phyloP scores from a whole-genome alignment of 2,888 invertebrate species.

The Macaria notata region DNA sequence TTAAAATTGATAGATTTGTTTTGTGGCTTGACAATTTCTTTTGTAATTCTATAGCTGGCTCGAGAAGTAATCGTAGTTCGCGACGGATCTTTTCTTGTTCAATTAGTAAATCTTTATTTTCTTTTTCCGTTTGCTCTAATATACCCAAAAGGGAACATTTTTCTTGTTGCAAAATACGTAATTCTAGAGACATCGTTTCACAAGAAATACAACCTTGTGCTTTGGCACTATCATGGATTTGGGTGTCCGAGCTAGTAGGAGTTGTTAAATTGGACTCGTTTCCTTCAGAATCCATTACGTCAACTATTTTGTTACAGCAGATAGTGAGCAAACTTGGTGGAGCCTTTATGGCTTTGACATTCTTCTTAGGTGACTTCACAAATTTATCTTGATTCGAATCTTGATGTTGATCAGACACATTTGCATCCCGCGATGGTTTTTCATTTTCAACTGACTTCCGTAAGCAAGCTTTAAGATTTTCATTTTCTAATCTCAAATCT shows the following conservation, averaged over 20 bases:
- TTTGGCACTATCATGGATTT: constrained; percentile 30
- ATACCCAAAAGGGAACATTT: constrained; percentile 44
- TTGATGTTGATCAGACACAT: too few species aligned
- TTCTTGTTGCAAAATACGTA: constrained; percentile 41
- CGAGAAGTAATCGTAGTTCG: constrained; percentile 59
- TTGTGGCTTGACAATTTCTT: constrained; percentile 67
- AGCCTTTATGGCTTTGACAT: constrained; percentile 36
- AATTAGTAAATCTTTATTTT: constrained; percentile 49
- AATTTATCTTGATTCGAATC: too few species aligned
- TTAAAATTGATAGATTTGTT: constrained; percentile 68
- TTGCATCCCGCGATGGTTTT: constrained; percentile 5
- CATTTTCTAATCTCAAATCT: constrained; percentile 51
- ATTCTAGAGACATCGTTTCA: constrained; percentile 39
- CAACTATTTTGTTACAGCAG: constrained; percentile 59
- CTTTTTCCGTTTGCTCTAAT: constrained; percentile 44
- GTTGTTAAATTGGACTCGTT: constrained; percentile 37
- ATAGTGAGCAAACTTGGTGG: constrained; percentile 64
- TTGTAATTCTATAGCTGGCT: constrained; percentile 60
- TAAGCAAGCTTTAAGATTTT: constrained; percentile 43
- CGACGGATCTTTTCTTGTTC: constrained; percentile 55
- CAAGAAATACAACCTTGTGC: constrained; percentile 40
- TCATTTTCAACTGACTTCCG: constrained; percentile 20
- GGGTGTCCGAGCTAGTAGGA: constrained; percentile 34
- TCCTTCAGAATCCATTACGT: constrained; percentile 48
- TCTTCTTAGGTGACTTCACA: too few species aligned